phyloP scores from a whole-genome alignment of 2,113 vertebrate species.

The Eurystomus gularis region DNA sequence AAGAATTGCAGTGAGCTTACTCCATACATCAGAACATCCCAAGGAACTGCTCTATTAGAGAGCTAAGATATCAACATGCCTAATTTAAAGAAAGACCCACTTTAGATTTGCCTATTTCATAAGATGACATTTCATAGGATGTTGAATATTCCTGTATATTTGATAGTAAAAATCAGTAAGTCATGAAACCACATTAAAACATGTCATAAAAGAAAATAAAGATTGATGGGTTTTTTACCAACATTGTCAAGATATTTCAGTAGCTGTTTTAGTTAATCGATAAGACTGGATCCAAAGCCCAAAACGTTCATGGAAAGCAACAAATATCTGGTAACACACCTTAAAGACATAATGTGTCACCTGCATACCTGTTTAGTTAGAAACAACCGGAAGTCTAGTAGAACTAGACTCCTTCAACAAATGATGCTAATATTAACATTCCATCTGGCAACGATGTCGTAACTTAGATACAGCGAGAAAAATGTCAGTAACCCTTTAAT shows the following conservation, averaged over 20 bases:
- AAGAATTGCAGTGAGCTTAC: neutral
- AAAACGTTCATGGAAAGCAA: neutral
- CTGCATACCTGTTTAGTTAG: neutral
- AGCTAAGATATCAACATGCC: neutral
- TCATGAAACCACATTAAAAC: neutral
- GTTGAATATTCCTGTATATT: neutral
- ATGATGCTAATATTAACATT: neutral
- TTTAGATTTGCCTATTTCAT: slow-evolving; percentile 10
- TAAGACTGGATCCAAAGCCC: neutral
- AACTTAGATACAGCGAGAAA: neutral
- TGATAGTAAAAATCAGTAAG: neutral
- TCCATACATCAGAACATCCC: neutral
- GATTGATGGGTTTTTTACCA: neutral
- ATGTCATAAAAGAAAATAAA: neutral
- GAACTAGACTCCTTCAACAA: neutral
- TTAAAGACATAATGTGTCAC: neutral
- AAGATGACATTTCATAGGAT: neutral
- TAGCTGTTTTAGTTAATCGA: neutral
- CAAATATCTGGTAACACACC: neutral
- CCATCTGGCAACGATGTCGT: neutral
- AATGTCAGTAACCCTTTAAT: slow-evolving; percentile 21
- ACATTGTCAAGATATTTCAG: neutral
- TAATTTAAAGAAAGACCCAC: slow-evolving; percentile 11
- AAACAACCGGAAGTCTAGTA: neutral
- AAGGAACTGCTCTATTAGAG: neutral